phyloP scores from a whole-genome alignment of 2,888 invertebrate genomes.

The Caenorhabditis panamensis region DNA sequence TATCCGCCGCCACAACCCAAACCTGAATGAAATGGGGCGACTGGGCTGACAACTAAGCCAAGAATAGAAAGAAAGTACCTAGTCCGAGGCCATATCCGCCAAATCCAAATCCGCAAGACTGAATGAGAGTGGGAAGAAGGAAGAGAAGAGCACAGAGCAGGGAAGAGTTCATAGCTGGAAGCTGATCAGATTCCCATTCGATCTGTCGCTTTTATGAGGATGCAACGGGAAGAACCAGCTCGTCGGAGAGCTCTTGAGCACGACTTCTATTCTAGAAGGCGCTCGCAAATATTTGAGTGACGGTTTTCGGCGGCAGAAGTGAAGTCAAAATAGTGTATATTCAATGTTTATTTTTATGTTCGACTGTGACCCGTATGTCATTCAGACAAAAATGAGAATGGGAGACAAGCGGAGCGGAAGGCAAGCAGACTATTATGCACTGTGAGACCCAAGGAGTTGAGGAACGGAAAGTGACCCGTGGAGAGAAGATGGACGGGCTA shows the following conservation, averaged over 20 bases:
- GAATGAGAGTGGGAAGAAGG: slow-evolving; percentile 22
- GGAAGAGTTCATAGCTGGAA: slow-evolving; percentile 23
- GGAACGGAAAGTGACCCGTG: not conserved
- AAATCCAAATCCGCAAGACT: slow-evolving; percentile 52
- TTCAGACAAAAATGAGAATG: slow-evolving; percentile 33
- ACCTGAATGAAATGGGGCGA: slow-evolving; percentile 24
- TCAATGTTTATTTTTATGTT: slow-evolving; percentile 49
- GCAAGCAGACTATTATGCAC: slow-evolving; percentile 23
- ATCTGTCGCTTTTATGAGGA: slow-evolving; percentile 35
- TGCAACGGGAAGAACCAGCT: slow-evolving; percentile 33
- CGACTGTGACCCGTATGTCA: slow-evolving; percentile 33
- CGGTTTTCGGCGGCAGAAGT: slow-evolving; percentile 45
- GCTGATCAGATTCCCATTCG: not conserved
- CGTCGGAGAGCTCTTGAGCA: slow-evolving; percentile 51
- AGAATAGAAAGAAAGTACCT: slow-evolving; percentile 29
- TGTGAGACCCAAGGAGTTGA: slow-evolving; percentile 14
- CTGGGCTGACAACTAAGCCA: slow-evolving; percentile 11
- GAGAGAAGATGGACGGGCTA: slow-evolving; percentile 17
- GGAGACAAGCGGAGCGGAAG: slow-evolving; percentile 21
- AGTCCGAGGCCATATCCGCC: slow-evolving; percentile 57
- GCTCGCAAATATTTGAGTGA: slow-evolving; percentile 38
- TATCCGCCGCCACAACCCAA: slow-evolving; percentile 57
- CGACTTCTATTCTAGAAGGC: slow-evolving; percentile 53
- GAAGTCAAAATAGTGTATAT: slow-evolving; percentile 40
- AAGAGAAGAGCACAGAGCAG: slow-evolving; percentile 28